Base-by-base conservation (phyloP, 2,888 invertebrate species). In the Acholoe squamosa region DNA sequence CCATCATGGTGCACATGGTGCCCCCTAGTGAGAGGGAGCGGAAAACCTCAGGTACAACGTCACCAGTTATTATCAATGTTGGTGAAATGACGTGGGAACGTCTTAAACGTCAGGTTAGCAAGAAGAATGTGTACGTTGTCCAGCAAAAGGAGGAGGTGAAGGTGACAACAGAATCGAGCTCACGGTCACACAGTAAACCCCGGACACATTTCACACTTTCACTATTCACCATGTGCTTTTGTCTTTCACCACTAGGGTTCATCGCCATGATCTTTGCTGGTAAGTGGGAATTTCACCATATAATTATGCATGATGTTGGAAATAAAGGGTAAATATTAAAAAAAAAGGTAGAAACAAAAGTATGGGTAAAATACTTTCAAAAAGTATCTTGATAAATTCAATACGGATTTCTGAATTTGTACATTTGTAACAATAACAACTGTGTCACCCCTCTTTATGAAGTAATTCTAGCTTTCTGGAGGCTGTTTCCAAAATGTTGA, bases 221-320 rank as follows among this genome's bases (percentile, higher is more conserved):
- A 10, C 84, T 84, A 10, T 84, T 84, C 52, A 84, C 84, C 51
- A 5, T 84, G 7, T 84, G 84, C 84, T 84, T 84, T 52, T 84
- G 84, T n/a, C 54, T 84, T 1, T 84, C 84, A 25, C 84, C 84
- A n/a, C 28, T 84, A 51, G 84, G 84, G 22, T 54, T 84, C 25
- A n/a, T 84, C 54, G 84, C 84, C 25, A 84, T 84, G 84, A 52
- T 84, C 25, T 84, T 84, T 84, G 43, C 84, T 7, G 84, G 84
- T 84, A 84, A 51, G 84, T 80, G 10, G 54, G 12, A 54, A 54
- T 14, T 54, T 19, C n/a, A 25, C n/a, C 14, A n/a, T 25, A 67
- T 67, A 10, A 54, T 54, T 54, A 54, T 54, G n/a, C n/a, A n/a
- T n/a, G n/a, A n/a, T n/a, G n/a, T n/a, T n/a, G n/a, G n/a, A n/a